Evolutionary conservation across 2,797 vertebrate species (phyloP), one percentile per base, ranked within the genome.

Genomic region (Aplochiton taeniatus): DNA sequence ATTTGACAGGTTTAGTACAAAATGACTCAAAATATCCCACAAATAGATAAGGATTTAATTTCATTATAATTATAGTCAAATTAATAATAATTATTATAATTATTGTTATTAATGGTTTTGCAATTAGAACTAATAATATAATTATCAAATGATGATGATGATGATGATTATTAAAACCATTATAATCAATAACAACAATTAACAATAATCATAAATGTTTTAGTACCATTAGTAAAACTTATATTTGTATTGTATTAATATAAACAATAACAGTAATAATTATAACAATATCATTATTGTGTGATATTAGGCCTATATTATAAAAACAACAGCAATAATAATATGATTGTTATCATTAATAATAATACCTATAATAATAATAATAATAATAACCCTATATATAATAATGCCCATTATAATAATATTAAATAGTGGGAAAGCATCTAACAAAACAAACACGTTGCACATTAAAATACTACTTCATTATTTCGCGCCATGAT

Each of bases 341-440:
- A 42, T 16, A 12, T 8, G 8, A 51, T 12, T 18, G 19, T 19
- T 19, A 43, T 16, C 11, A 4, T 14, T 4, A 47, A 4, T 16
- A 5, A 57, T 47, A 56, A 54, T 16, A 20, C 13, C 19, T 43
- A 55, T 52, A 51, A 41, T 13, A 42, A 45, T 53, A 9, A 49
- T 48, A 60, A 43, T 0, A 61, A 56, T 64, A 10, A 51, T 63
- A 10, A 45, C 10, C 49, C 52, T 8, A 72, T 62, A 44, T 44
- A 56, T 61, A 64, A 61, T 56, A 31, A 20, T 31, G 61, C 10
- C 9, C 69, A 17, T 31, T 19, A n/a, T 14, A 59, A 62, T 7
- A 50, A 52, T 61, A 49, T 52, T 46, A 41, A 0, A 4, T 0
- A 14, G 14, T 47, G 50, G 10, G 48, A 12, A 61, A 14, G 41